Percentiles rank a stretch among this genome's conserved stretches.
These are phyloP conservation scores for Ptyas mucosa DNA, from an alignment of 2,113 vertebrate genomes.

Conservation along the genomic window DNA sequence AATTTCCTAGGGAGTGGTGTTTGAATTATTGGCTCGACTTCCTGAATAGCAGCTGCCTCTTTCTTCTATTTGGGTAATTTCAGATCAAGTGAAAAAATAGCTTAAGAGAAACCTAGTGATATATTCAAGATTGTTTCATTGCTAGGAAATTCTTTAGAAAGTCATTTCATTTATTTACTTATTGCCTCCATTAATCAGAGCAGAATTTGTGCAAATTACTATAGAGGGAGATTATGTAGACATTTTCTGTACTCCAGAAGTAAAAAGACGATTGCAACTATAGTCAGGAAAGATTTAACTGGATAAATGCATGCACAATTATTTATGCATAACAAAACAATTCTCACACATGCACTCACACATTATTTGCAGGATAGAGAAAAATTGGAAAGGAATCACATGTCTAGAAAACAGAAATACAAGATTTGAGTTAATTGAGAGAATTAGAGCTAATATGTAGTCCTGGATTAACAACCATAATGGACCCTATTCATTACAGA, in stretches of 20 bases:
- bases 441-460: not conserved
- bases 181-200: not conserved
- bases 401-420: not conserved
- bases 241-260: not conserved
- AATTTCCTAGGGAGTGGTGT: not conserved
- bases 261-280: not conserved
- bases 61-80: not conserved
- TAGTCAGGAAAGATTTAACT: not conserved
- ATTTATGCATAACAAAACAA: not conserved
- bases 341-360: not conserved
- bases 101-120: not conserved
- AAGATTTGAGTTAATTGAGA: not conserved
- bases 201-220: not conserved
- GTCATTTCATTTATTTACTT: not conserved
- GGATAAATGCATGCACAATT: not conserved
- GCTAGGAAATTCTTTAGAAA: not conserved
- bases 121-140: not conserved
- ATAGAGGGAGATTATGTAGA: not conserved
- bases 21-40: not conserved
- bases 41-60: not conserved
- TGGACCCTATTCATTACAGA: not conserved
- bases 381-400: not conserved
- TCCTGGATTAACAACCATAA: not conserved
- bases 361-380: not conserved
- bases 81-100: not conserved